These are phyloP conservation scores for Heterochromis multidens DNA, from an alignment of 2,113 vertebrate genomes.

Conservation along the genomic window DNA sequence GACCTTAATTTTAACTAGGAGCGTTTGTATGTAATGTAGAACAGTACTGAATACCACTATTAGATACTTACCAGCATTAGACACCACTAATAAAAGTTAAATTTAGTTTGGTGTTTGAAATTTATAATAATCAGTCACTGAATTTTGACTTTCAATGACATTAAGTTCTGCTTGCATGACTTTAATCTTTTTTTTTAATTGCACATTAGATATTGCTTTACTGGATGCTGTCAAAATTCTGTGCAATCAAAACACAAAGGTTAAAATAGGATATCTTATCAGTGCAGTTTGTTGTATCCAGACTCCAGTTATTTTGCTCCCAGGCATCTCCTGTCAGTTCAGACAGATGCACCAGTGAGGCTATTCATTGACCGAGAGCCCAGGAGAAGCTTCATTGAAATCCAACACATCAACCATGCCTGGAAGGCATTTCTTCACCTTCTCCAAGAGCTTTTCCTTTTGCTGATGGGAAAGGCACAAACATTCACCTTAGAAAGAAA, in stretches of 20 bases:
- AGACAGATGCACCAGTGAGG: slow-evolving; percentile 14
- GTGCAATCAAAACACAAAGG: not conserved
- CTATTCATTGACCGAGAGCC: slow-evolving; percentile 26
- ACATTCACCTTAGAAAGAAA: not conserved
- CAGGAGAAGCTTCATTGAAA: slow-evolving; percentile 53
- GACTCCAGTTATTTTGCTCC: slow-evolving; percentile 27
- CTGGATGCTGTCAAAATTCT: not conserved
- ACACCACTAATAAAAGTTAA: not conserved
- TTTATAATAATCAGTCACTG: not conserved
- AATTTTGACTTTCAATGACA: not conserved
- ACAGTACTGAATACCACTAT: not conserved
- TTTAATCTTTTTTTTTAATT: not conserved
- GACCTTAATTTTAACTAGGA: not conserved
- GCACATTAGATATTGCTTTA: not conserved
- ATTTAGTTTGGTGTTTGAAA: not conserved
- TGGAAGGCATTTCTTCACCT: slow-evolving; percentile 35
- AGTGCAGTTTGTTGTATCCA: slow-evolving; percentile 22
- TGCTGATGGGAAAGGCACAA: slow-evolving; percentile 8
- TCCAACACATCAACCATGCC: slow-evolving; percentile 56
- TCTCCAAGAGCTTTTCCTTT: slow-evolving; percentile 20
- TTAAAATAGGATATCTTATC: slow-evolving; percentile 8
- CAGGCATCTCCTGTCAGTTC: slow-evolving; percentile 47
- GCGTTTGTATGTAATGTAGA: not conserved
- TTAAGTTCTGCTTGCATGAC: not conserved
- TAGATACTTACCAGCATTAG: not conserved